phyloP scores from a whole-genome alignment of 53 echinoderm and acorn worm species.

The Crossaster papposus region DNA sequence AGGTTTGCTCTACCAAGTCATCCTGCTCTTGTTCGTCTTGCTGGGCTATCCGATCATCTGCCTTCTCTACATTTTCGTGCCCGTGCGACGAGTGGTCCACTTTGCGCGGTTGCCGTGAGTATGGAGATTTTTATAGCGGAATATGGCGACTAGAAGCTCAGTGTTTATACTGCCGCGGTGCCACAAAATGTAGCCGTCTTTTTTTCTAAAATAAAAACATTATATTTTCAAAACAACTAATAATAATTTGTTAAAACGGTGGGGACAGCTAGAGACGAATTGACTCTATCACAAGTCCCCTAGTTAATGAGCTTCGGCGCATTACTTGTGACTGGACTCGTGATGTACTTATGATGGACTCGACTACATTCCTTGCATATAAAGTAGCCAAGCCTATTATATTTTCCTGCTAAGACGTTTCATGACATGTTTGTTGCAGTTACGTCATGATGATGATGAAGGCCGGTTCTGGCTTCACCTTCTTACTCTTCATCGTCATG shows the following conservation, averaged over 20 bases:
- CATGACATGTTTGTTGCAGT: background rate
- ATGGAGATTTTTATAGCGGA: background rate
- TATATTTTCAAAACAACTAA: too few relatives aligned
- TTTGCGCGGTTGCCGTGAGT: conserved; percentile 47
- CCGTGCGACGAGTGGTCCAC: conserved; percentile 9
- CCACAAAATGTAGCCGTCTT: too few relatives aligned
- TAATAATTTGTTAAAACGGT: too few relatives aligned
- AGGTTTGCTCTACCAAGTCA: conserved; percentile 27
- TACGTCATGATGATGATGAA: conserved; percentile 64
- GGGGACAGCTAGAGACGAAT: background rate
- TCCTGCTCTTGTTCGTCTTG: conserved; percentile 46
- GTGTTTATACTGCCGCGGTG: too few relatives aligned
- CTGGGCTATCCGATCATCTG: conserved; percentile 47
- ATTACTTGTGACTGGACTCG: background rate
- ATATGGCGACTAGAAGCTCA: too few relatives aligned
- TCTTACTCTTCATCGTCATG: conserved; percentile 14
- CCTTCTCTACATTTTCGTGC: conserved; percentile 47
- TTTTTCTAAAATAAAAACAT: too few relatives aligned
- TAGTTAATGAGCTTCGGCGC: too few relatives aligned
- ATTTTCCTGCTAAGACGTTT: too few relatives aligned
- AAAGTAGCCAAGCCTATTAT: too few relatives aligned
- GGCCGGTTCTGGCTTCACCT: conserved; percentile 49
- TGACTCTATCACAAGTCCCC: background rate
- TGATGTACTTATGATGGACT: background rate
- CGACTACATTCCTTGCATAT: too few relatives aligned